Evolutionary conservation across 2,113 vertebrate genomes (phyloP), one percentile per base, ranked within the genome.

Genomic region (Muntiacus reevesi): DNA sequence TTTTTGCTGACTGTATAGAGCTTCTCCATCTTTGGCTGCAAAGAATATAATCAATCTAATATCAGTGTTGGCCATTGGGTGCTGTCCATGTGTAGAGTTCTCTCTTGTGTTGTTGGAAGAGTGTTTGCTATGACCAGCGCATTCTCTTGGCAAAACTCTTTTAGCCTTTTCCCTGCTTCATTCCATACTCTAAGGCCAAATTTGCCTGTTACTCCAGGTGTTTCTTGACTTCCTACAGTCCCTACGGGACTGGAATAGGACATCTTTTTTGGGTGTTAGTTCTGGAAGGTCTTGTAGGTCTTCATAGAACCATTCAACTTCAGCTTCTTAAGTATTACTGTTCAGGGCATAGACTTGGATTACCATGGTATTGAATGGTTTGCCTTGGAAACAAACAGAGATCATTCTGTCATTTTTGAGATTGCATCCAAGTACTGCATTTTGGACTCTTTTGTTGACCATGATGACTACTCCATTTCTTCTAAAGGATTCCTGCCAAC

Each of bases 1-100:
- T 16, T 64, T 64, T 64, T 64, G 30, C 14, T 64, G 6, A 33
- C 60, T 33, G 6, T 33, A 16, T 33, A 33, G 60, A 64, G 11
- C 59, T 64, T 64, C 62, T n/a, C 62, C 30, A n/a, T 64, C 62
- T 64, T 64, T 64, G 62, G 30, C 3, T 64, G 30, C 30, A 64
- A 33, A n/a, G 30, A 17, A 64, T 64, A n/a, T n/a, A 64, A 64
- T n/a, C 15, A 64, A 0, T 64, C 62, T 33, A 7, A 17, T 64
- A 8, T 64, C 0, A 0, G 15, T 8, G 7, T n/a, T 64, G 30
- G 4, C 30, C 62, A 9, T n/a, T 0, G 2, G 30, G 62, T 64
- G 62, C 8, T 64, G 15, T n/a, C 55, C 30, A 9, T 17, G 33
- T 64, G 30, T 64, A 64, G 33, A 64, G 30, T 64, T 7, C n/a